Evolutionary conservation across 2,797 vertebrate genomes (phyloP).

Genomic region (Limosa lapponica): DNA sequence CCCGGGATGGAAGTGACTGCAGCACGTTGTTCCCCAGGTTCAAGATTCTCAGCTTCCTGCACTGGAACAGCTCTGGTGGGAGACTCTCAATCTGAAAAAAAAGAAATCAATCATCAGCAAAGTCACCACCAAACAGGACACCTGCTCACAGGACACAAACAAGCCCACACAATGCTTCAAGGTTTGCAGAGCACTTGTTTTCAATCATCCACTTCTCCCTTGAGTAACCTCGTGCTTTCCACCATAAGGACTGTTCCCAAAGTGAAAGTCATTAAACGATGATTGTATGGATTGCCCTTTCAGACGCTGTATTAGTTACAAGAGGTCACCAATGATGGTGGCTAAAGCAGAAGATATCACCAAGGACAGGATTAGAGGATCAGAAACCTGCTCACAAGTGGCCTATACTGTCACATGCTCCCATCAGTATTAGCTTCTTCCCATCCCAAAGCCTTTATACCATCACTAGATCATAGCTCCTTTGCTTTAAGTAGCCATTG

Average conservation of each 20-base stretch:
- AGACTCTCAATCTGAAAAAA: slow-evolving; percentile 89
- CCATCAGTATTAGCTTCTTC: background rate
- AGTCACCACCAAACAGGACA: background rate
- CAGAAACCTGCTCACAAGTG: background rate
- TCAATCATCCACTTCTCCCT: background rate
- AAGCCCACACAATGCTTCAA: background rate
- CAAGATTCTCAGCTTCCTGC: slow-evolving; percentile 94
- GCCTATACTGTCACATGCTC: background rate
- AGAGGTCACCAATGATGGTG: background rate
- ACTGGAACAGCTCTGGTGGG: slow-evolving; percentile 97
- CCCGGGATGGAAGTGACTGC: slow-evolving; percentile 91
- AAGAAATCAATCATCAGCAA: fast-evolving
- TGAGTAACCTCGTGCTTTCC: background rate
- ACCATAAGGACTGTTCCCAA: background rate
- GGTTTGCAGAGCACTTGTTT: background rate
- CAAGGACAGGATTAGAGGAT: background rate
- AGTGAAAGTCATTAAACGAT: background rate
- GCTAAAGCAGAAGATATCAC: background rate
- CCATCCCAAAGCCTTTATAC: background rate
- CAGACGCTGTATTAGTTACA: background rate
- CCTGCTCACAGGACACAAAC: background rate
- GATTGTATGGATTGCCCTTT: background rate
- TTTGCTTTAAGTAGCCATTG: background rate
- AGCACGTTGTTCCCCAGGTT: slow-evolving; percentile 96
- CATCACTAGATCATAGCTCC: background rate